Percentiles rank a stretch among this genome's conserved stretches.
phyloP scores from a whole-genome alignment of 2,113 vertebrate species.

The Urocitellus parryii region DNA sequence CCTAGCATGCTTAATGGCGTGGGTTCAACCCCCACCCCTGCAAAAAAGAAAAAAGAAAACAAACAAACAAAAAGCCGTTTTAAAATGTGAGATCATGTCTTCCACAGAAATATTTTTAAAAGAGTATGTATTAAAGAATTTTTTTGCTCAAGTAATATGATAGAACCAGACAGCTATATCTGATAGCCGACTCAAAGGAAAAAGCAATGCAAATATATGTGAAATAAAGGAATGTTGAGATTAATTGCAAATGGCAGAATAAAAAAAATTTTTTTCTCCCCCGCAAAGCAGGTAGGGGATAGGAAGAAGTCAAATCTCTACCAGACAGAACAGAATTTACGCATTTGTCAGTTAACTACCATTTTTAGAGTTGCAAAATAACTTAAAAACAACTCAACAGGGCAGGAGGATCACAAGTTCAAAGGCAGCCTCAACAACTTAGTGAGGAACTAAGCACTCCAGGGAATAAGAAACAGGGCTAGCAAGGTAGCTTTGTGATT shows the following conservation, averaged over 20 bases:
- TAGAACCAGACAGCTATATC: neutral
- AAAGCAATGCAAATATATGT: neutral
- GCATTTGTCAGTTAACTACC: neutral
- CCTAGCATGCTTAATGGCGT: too few relatives aligned
- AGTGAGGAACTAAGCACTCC: too few relatives aligned
- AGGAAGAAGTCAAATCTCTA: constrained; percentile 17
- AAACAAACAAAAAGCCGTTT: too few relatives aligned
- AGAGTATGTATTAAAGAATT: neutral
- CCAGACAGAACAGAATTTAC: neutral
- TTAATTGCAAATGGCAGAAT: constrained; percentile 32
- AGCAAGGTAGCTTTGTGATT: too few relatives aligned
- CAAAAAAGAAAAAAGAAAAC: too few relatives aligned
- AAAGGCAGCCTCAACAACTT: too few relatives aligned
- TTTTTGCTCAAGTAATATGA: constrained; percentile 38
- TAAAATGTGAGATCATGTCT: neutral
- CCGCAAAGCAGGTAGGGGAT: neutral
- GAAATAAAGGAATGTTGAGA: neutral
- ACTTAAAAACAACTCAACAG: neutral
- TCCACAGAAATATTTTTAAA: neutral
- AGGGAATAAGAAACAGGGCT: too few relatives aligned
- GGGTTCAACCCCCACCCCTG: too few relatives aligned
- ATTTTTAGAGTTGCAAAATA: constrained; percentile 29
- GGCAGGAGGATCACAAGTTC: too few relatives aligned
- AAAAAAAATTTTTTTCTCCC: neutral
- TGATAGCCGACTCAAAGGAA: constrained; percentile 26